A percentile compares a stretch with the other conserved stretches of the same genome.
Evolutionary conservation across 1,140 invertebrate genomes (phyloP).

Genomic region (Saxidomus purpurata): DNA sequence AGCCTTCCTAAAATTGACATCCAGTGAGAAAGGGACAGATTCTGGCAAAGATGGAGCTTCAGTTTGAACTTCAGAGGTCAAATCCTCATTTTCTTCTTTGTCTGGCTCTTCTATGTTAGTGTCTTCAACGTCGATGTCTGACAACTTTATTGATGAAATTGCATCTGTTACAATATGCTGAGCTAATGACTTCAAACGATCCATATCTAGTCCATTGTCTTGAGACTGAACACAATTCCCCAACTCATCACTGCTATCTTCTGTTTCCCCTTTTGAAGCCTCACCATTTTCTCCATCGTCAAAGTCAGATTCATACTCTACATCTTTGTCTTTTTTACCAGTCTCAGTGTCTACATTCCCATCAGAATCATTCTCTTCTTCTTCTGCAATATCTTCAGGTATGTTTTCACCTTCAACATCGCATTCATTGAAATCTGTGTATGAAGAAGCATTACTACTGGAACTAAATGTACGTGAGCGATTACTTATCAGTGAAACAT

Average conservation of each 20-base stretch:
- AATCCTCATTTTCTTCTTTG: background rate
- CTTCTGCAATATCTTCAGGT: conserved; percentile 50
- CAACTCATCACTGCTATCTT: background rate
- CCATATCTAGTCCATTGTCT: conserved; percentile 14
- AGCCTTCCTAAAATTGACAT: background rate
- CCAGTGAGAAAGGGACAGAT: background rate
- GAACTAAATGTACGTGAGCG: conserved; percentile 57
- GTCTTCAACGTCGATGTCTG: background rate
- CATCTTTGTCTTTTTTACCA: background rate
- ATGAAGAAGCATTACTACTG: conserved; percentile 55
- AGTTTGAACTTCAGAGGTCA: background rate
- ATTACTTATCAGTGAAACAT: conserved; percentile 21
- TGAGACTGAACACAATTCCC: background rate
- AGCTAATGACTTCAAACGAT: conserved; percentile 42
- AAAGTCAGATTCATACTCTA: conserved; percentile 59
- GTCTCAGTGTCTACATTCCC: too few species aligned
- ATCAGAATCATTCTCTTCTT: conserved; percentile 27
- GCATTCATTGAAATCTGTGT: conserved; percentile 60
- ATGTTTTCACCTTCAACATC: conserved; percentile 59
- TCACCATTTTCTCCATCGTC: conserved; percentile 40
- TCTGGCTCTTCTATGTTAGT: background rate
- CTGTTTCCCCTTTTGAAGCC: background rate
- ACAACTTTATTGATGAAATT: conserved; percentile 31
- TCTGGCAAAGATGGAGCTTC: conserved; percentile 37
- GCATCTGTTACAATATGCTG: conserved; percentile 52